phyloP scores from a whole-genome alignment of 2,113 vertebrate species.

The Rhagologus leucostigma region DNA sequence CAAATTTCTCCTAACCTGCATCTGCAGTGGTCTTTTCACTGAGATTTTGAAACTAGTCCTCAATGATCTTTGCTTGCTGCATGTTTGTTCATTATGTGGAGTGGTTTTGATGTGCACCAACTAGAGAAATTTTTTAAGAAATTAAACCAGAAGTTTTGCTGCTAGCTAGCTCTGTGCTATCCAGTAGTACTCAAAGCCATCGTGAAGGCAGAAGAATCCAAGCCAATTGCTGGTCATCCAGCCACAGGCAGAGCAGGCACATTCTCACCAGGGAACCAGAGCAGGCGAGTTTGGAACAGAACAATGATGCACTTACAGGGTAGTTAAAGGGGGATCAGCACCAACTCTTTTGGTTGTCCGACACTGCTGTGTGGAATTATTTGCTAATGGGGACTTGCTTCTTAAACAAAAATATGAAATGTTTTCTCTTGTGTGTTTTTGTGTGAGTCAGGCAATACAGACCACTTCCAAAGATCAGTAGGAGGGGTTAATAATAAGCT shows the following conservation, averaged over 20 bases:
- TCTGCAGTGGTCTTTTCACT: neutral
- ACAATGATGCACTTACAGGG: neutral
- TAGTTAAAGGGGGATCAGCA: neutral
- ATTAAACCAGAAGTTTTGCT: neutral
- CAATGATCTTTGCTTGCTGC: neutral
- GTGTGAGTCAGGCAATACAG: neutral
- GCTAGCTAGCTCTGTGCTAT: neutral
- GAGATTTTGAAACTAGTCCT: neutral
- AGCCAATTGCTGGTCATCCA: neutral
- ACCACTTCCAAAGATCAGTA: neutral
- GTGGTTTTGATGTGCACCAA: neutral
- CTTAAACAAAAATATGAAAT: neutral
- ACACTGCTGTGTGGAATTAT: neutral
- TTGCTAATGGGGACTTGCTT: neutral
- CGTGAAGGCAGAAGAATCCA: neutral
- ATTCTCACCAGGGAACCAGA: neutral
- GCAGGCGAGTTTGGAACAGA: neutral
- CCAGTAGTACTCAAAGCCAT: neutral
- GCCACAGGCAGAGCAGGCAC: neutral
- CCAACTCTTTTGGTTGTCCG: neutral
- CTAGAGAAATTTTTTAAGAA: neutral
- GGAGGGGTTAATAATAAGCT: neutral
- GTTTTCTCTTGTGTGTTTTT: neutral
- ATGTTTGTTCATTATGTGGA: neutral
- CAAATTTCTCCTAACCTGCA: neutral